Percentiles rank a stretch among this genome's conserved stretches.
Evolutionary conservation across 2,888 invertebrate species (phyloP).

Genomic region (Polydrusus cervinus): DNA sequence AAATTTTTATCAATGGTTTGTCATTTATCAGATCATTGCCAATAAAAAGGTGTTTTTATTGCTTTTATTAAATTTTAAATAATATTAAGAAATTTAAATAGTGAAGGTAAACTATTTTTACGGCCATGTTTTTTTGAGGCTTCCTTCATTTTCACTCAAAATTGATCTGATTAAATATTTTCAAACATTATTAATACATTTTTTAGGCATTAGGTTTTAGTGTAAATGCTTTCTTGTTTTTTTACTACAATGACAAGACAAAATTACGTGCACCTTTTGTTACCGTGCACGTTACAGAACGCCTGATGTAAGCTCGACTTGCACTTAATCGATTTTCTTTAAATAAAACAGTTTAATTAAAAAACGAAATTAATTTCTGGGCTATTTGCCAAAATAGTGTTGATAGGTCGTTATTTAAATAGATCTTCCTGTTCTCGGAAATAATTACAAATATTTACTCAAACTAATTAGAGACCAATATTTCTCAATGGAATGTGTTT

Average conservation of each 20-base stretch:
- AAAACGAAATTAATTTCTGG: not conserved
- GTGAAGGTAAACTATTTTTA: not conserved
- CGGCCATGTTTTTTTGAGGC: no score
- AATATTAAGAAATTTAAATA: not conserved
- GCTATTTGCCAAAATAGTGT: conserved; percentile 16
- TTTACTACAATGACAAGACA: no score
- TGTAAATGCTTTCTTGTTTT: no score
- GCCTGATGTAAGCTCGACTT: no score
- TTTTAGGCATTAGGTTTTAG: no score
- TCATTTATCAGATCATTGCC: conserved; percentile 2
- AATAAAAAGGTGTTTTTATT: conserved; percentile 14
- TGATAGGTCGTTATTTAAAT: conserved; percentile 17
- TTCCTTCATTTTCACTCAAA: no score
- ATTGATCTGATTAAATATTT: no score
- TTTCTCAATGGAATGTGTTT: conserved; percentile 17
- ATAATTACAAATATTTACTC: conserved; percentile 23
- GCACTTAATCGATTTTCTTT: not conserved
- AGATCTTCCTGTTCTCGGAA: conserved; percentile 4
- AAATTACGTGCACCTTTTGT: no score
- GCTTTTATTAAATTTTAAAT: not conserved
- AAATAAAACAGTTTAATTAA: conserved; percentile 1
- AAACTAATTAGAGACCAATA: conserved; percentile 16
- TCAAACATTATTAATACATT: no score
- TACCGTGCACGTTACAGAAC: no score
- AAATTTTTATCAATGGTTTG: not conserved